These are phyloP conservation scores for Poecilia velifera DNA, from an alignment of 2,797 vertebrate genomes.

Conservation along the genomic window DNA sequence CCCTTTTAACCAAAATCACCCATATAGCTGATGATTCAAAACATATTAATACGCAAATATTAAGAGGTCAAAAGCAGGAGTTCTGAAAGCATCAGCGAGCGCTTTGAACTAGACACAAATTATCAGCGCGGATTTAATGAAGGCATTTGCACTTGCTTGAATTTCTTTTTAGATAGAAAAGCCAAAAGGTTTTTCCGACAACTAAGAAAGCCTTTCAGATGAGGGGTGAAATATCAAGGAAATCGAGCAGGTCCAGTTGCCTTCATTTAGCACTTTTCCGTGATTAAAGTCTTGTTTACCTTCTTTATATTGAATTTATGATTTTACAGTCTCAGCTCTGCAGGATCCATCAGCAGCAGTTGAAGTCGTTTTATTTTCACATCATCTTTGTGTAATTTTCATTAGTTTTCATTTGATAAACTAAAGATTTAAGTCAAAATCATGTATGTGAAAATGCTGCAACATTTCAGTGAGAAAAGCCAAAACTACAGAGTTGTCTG, in stretches of 20 bases:
- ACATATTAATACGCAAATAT: not conserved
- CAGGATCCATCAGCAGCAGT: not conserved
- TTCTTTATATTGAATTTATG: not conserved
- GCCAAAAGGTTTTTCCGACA: not conserved
- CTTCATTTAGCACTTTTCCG: not conserved
- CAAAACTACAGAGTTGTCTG: not conserved
- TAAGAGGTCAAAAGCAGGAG: slow-evolving; percentile 1
- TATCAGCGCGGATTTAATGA: not conserved
- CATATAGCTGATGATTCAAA: not conserved
- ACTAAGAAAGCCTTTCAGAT: not conserved
- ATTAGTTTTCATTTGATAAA: not conserved
- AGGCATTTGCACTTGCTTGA: slow-evolving; percentile 1
- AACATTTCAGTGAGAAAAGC: not conserved
- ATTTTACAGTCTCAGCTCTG: no score
- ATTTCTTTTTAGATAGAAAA: not conserved
- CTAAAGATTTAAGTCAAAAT: not conserved
- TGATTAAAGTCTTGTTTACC: not conserved
- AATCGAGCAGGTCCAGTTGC: not conserved
- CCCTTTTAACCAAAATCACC: not conserved
- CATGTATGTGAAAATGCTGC: not conserved
- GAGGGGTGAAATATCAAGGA: not conserved
- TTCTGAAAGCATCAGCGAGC: not conserved
- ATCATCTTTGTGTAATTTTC: not conserved
- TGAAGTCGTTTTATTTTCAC: not conserved
- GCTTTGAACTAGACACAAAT: slow-evolving; percentile 6